phyloP scores from a whole-genome alignment of 2,797 vertebrate species.

The Tinamus major region DNA sequence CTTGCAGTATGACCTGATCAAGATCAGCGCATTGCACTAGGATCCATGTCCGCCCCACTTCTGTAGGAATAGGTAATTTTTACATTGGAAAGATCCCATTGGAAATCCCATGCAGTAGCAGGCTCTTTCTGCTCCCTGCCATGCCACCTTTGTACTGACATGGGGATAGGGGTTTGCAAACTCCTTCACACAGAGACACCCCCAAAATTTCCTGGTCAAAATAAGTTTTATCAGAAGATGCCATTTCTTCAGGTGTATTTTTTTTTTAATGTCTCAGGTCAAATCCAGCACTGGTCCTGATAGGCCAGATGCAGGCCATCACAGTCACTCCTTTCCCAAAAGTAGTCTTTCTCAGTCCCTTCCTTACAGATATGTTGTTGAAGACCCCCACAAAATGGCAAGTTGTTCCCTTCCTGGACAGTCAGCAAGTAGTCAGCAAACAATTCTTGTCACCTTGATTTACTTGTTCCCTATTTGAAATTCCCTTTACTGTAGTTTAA shows the following conservation, averaged over 20 bases:
- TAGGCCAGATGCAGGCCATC: rapidly evolving
- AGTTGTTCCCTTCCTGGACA: conserved; percentile 6
- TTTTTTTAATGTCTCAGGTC: not conserved
- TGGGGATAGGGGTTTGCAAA: not conserved
- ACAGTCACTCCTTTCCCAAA: conserved; percentile 8
- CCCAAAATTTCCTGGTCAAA: not conserved
- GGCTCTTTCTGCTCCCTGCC: not conserved
- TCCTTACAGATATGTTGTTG: conserved; percentile 9
- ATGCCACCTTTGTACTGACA: not conserved
- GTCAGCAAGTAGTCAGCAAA: conserved; percentile 53
- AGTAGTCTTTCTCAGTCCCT: not conserved
- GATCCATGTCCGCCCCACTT: not conserved
- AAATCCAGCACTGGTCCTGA: not conserved
- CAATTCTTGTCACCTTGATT: conserved; percentile 63
- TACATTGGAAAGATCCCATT: not conserved
- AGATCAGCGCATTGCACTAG: not conserved
- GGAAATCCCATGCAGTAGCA: not conserved
- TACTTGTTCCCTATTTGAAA: conserved; percentile 39
- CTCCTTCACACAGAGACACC: not conserved
- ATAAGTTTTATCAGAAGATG: not conserved
- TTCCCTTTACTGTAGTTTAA: conserved; percentile 47
- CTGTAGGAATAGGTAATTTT: not conserved
- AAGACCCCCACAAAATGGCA: conserved; percentile 14
- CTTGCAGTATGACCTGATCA: not conserved
- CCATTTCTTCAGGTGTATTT: not conserved